phyloP scores from a whole-genome alignment of 2,888 invertebrate species.

The Drosophila stalkeri region DNA sequence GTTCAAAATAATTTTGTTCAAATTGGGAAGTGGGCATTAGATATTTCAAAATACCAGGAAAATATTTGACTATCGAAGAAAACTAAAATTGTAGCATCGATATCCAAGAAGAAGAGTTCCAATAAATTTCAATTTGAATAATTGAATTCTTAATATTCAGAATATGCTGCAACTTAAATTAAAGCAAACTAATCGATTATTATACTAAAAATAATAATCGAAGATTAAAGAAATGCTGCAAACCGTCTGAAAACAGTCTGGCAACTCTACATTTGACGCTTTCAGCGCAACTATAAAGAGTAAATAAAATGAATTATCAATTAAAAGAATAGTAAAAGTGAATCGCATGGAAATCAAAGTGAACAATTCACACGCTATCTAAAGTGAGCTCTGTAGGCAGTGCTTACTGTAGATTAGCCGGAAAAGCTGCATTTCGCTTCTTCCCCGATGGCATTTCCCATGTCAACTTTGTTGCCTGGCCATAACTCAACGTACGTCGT shows the following conservation, averaged over 20 bases:
- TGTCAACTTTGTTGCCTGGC: slow-evolving; percentile 52
- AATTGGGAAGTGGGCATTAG: too few species aligned
- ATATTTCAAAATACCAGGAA: too few species aligned
- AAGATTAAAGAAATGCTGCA: too few species aligned
- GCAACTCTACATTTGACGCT: neutral
- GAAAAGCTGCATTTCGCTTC: slow-evolving; percentile 9
- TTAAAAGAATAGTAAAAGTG: neutral
- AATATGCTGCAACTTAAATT: neutral
- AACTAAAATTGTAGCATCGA: too few species aligned
- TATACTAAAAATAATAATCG: neutral
- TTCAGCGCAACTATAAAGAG: neutral
- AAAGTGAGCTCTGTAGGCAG: neutral
- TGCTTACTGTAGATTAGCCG: slow-evolving; percentile 12
- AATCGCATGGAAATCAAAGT: too few species aligned
- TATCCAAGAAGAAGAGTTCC: too few species aligned
- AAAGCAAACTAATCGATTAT: neutral
- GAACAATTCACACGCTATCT: neutral
- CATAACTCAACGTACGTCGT: slow-evolving; percentile 48
- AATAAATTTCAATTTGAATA: neutral
- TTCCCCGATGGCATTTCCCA: slow-evolving; percentile 48
- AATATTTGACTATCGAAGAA: too few species aligned
- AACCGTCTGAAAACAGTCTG: neutral
- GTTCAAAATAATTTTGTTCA: too few species aligned
- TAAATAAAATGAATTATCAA: neutral
- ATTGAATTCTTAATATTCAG: neutral